Conservation (phyloP, 2,113 vertebrate species). For the Pipa parva region DNA sequence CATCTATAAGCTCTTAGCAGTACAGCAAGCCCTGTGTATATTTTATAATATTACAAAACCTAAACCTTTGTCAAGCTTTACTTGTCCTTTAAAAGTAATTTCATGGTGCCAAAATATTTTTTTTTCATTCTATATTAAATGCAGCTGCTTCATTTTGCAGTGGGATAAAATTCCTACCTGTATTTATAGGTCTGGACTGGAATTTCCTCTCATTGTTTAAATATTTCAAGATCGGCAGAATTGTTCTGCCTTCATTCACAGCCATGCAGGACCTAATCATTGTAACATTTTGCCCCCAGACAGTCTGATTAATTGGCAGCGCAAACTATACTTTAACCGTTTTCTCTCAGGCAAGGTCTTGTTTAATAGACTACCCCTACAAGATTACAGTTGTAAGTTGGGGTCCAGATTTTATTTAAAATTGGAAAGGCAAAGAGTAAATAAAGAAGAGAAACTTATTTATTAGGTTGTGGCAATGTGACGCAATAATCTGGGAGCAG, state of each 20-base stretch:
- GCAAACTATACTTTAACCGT: too few species aligned
- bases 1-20: too few species aligned
- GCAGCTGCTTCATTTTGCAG: slow-evolving; percentile 1
- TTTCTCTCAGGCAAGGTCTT: too few species aligned
- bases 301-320: too few species aligned
- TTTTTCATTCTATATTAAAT: slow-evolving; percentile 7
- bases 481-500: too few species aligned
- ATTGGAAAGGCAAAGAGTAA: not conserved
- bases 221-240: slow-evolving; percentile 48
- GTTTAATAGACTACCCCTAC: too few species aligned
- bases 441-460: too few species aligned
- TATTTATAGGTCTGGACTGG: slow-evolving; percentile 52
- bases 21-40: too few species aligned
- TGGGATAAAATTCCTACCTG: slow-evolving; percentile 44
- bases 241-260: slow-evolving; percentile 54
- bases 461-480: too few species aligned
- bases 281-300: not conserved
- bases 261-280: slow-evolving; percentile 42
- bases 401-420: too few species aligned
- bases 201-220: slow-evolving; percentile 86
- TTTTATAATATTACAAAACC: not conserved
- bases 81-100: not conserved
- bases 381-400: not conserved
- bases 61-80: too few species aligned
- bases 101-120: not conserved